Percentiles rank a stretch among this genome's conserved stretches.
Evolutionary conservation across 2,797 vertebrate genomes (phyloP).

Genomic region (Syngnathus rostellatus): DNA sequence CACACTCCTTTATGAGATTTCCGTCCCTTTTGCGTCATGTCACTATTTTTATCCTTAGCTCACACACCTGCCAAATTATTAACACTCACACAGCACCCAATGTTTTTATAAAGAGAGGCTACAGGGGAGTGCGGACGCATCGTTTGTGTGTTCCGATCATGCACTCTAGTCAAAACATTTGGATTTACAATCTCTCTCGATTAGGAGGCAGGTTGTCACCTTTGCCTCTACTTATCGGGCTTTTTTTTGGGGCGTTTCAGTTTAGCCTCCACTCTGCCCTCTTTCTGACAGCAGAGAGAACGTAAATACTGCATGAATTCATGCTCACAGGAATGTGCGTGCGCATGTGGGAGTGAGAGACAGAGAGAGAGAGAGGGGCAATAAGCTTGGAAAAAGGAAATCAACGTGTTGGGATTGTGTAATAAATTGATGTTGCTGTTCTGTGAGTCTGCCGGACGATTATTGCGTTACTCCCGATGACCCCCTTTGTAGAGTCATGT

Average conservation of each 20-base stretch:
- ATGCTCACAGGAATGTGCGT: neutral
- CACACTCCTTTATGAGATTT: conserved; percentile 52
- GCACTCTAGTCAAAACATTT: neutral
- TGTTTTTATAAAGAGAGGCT: neutral
- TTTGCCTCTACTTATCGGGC: neutral
- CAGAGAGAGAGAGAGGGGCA: neutral
- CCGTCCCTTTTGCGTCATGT: conserved; percentile 32
- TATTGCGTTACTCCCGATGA: neutral
- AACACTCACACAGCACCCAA: conserved; percentile 24
- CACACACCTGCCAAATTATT: conserved; percentile 26
- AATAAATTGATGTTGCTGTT: neutral
- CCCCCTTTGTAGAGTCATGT: neutral
- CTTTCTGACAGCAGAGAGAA: neutral
- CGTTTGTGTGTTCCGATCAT: neutral
- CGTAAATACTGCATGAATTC: neutral
- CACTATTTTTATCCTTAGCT: conserved; percentile 23
- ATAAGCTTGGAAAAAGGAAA: neutral
- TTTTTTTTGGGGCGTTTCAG: neutral
- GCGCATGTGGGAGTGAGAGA: neutral
- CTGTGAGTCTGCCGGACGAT: neutral
- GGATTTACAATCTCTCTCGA: neutral
- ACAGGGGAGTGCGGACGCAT: neutral
- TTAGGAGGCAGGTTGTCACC: neutral
- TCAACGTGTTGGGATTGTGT: neutral
- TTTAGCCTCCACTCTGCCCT: no score